Conservation (phyloP, 2,113 vertebrate genomes). For the Alethe diademata region DNA sequence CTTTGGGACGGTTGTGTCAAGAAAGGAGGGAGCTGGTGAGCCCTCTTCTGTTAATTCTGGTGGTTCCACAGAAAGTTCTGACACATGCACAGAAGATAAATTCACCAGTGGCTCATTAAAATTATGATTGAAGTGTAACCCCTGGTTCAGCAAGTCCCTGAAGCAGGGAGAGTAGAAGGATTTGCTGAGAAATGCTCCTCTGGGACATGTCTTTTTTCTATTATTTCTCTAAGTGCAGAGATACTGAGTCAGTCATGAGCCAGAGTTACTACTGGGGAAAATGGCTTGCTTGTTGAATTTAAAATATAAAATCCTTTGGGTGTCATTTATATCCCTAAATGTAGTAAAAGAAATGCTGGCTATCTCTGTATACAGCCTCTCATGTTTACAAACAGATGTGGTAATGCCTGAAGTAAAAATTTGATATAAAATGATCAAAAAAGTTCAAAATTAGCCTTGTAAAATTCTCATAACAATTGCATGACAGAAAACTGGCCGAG, state of each 20-base stretch:
- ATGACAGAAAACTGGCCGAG: background rate
- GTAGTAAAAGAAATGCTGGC: background rate
- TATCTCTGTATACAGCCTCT: background rate
- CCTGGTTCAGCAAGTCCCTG: background rate
- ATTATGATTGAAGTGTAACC: background rate
- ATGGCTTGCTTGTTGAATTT: background rate
- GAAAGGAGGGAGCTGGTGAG: background rate
- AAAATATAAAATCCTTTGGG: background rate
- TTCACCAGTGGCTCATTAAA: constrained; percentile 13
- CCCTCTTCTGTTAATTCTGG: background rate
- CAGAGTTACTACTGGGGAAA: background rate
- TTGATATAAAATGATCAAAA: constrained; percentile 31
- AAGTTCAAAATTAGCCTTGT: background rate
- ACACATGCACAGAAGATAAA: background rate
- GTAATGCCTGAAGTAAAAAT: background rate
- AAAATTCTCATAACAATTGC: background rate
- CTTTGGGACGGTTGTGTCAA: background rate
- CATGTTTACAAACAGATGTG: constrained; percentile 25
- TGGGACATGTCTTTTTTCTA: background rate
- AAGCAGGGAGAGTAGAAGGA: background rate
- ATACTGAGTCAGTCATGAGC: background rate
- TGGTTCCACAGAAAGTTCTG: background rate
- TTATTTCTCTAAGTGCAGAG: background rate
- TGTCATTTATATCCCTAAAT: background rate
- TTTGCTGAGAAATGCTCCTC: constrained; percentile 1